These are phyloP conservation scores for Atrichornis clamosus DNA, from an alignment of 2,113 vertebrate species.

Conservation along the genomic window DNA sequence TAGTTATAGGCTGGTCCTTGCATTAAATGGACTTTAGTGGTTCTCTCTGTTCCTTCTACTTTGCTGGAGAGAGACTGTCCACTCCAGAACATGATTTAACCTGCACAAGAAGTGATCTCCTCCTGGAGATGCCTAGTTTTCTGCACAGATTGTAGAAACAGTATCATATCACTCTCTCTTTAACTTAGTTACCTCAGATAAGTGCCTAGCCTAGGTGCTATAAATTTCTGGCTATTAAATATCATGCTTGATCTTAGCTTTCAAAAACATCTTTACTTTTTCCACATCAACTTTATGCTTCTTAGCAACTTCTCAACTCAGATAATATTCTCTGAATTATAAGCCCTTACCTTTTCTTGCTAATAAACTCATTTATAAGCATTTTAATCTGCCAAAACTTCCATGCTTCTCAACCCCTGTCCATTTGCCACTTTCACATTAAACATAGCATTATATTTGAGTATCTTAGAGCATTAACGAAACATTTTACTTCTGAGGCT, in stretches of 20 bases:
- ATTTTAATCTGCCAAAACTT: background rate
- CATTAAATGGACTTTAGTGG: background rate
- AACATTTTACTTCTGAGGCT: background rate
- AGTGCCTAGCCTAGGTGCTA: background rate
- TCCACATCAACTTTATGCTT: background rate
- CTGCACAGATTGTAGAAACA: background rate
- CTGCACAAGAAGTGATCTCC: background rate
- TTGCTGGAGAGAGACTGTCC: background rate
- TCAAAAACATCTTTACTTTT: background rate
- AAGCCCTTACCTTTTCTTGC: background rate
- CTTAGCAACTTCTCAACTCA: background rate
- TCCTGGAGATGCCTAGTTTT: background rate
- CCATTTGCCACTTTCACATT: background rate
- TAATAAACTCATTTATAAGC: background rate
- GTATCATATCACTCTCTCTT: background rate
- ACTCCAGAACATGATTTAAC: background rate
- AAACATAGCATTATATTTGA: background rate
- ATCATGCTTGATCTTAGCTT: background rate
- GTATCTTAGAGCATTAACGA: background rate
- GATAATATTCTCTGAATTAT: background rate
- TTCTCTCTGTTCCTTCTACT: background rate
- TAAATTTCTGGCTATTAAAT: background rate
- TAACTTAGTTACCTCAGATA: background rate
- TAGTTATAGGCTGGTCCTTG: background rate
- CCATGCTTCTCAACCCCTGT: background rate